Percentiles rank a stretch among this genome's conserved stretches.
These are phyloP conservation scores for Acrossocheilus fasciatus DNA, from an alignment of 2,797 vertebrate genomes.

Conservation along the genomic window DNA sequence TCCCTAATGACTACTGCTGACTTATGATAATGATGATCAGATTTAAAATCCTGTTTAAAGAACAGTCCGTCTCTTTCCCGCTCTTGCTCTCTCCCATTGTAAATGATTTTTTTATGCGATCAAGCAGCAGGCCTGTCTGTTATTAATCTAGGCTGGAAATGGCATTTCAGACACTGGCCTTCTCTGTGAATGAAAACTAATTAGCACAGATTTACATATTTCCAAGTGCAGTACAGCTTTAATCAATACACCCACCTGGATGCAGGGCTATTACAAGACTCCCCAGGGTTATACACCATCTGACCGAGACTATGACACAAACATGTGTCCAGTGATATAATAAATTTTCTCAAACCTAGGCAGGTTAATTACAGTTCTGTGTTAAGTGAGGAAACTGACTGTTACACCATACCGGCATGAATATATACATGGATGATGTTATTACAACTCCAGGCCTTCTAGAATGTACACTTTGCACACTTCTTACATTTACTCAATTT, in stretches of 20 bases:
- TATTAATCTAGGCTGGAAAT: slow-evolving; percentile 20
- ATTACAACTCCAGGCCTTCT: slow-evolving; percentile 11
- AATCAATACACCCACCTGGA: slow-evolving; percentile 61
- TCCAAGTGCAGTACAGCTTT: slow-evolving; percentile 57
- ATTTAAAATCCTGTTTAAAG: slow-evolving; percentile 42
- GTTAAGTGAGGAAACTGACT: slow-evolving; percentile 40
- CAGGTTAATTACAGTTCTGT: slow-evolving; percentile 36
- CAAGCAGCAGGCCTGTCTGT: slow-evolving; percentile 12
- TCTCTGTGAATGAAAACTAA: slow-evolving; percentile 58
- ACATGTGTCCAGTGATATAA: slow-evolving; percentile 55
- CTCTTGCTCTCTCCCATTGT: background rate
- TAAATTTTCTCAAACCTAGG: slow-evolving; percentile 43
- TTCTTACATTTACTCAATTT: slow-evolving; percentile 20
- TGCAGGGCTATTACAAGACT: slow-evolving; percentile 47
- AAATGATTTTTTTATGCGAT: slow-evolving; percentile 24
- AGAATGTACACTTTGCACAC: slow-evolving; percentile 33
- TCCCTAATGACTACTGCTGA: slow-evolving; percentile 36
- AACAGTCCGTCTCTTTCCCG: background rate
- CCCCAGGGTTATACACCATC: slow-evolving; percentile 49
- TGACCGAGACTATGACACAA: slow-evolving; percentile 50
- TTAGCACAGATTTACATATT: slow-evolving; percentile 60
- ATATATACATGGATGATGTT: slow-evolving; percentile 21
- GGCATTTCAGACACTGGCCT: slow-evolving; percentile 39
- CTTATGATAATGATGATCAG: slow-evolving; percentile 32
- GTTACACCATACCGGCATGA: background rate